Conservation (phyloP, 2,888 invertebrate species). For the Automeris io region DNA sequence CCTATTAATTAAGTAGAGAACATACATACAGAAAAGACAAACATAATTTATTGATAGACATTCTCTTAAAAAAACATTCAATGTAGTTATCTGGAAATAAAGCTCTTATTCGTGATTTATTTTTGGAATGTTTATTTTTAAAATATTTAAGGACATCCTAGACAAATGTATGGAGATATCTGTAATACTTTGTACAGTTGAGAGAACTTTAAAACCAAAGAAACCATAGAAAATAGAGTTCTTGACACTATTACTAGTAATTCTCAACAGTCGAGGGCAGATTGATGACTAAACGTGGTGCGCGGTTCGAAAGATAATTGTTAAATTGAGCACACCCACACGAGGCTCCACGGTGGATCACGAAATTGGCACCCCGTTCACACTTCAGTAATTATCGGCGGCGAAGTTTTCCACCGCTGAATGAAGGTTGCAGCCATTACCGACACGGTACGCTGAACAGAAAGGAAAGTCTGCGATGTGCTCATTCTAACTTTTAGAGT, state of each 20-base stretch:
- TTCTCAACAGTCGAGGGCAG: not conserved
- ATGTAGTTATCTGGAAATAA: no score
- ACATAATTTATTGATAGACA: no score
- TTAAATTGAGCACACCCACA: conserved; percentile 41
- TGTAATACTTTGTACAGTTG: no score
- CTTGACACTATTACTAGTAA: not conserved
- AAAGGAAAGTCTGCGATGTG: conserved; percentile 31
- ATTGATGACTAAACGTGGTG: conserved; percentile 10
- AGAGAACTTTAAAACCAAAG: no score
- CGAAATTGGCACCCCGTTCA: conserved; percentile 48
- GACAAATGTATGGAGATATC: no score
- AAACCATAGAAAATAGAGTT: no score
- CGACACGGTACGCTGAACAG: conserved; percentile 34
- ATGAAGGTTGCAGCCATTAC: conserved; percentile 45
- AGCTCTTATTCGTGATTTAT: no score
- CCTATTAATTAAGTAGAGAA: no score
- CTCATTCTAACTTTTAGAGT: conserved; percentile 34
- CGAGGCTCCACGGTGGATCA: conserved; percentile 20
- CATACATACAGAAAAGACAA: no score
- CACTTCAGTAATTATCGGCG: conserved; percentile 62
- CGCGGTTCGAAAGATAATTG: conserved; percentile 36
- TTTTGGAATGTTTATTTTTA: no score
- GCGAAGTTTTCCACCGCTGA: conserved; percentile 53
- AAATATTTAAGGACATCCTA: no score
- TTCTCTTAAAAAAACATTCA: no score